Percentiles rank a stretch among this genome's conserved stretches.
phyloP scores from a whole-genome alignment of 2,888 invertebrate species.

The Drosophila algonquin region DNA sequence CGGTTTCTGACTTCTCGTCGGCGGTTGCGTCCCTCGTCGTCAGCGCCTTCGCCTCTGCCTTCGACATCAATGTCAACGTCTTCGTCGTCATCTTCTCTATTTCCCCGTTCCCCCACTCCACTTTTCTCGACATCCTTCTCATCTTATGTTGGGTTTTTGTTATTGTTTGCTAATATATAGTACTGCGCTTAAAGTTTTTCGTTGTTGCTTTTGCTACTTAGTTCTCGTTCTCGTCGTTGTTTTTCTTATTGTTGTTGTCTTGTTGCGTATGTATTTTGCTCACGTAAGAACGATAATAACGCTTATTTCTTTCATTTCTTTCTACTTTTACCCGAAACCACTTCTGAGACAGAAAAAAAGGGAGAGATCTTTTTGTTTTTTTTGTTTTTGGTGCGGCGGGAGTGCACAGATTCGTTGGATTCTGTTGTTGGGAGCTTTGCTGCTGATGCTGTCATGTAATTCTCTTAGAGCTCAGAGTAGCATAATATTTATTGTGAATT shows the following conservation, averaged over 20 bases:
- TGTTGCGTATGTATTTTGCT: constrained; percentile 46
- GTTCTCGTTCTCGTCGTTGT: constrained; percentile 5
- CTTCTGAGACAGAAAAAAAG: constrained; percentile 24
- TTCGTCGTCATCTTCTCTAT: constrained; percentile 22
- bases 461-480: constrained; percentile 44
- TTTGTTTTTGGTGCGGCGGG: constrained; percentile 6
- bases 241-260: constrained; percentile 9
- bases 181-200: constrained; percentile 30
- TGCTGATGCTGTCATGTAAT: constrained; percentile 49
- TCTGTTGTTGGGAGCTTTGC: constrained; percentile 13
- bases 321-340: constrained; percentile 42
- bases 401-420: constrained; percentile 30
- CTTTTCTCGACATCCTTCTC: neutral
- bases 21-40: constrained; percentile 10
- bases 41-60: constrained; percentile 6
- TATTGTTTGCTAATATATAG: constrained; percentile 54
- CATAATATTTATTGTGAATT: constrained; percentile 47
- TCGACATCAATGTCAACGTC: constrained; percentile 26
- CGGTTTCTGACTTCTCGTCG: neutral
- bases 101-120: constrained; percentile 14
- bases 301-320: constrained; percentile 53
- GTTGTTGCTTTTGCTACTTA: constrained; percentile 21
- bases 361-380: constrained; percentile 6
- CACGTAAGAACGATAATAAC: constrained; percentile 54
- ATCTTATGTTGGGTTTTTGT: constrained; percentile 29